Evolutionary conservation across 1,140 invertebrate species (phyloP).

Genomic region (Forficula auricularia): DNA sequence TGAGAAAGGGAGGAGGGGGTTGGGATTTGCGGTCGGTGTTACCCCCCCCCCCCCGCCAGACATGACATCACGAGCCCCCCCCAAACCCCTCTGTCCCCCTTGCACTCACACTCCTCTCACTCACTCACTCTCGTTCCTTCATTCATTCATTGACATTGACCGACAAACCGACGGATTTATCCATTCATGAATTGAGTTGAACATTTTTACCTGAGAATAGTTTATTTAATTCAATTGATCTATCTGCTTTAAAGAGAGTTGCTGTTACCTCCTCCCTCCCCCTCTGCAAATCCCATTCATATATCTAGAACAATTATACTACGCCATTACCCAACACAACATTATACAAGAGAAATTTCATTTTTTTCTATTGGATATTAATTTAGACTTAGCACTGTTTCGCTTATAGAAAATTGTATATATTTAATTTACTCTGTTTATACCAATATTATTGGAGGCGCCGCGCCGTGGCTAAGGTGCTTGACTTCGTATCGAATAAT

Average conservation of each 20-base stretch:
- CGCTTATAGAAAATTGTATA: no score
- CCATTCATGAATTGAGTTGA: background rate
- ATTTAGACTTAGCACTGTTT: no score
- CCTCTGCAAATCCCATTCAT: background rate
- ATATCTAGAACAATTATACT: no score
- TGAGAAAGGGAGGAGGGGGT: no score
- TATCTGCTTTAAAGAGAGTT: background rate
- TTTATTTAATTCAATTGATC: background rate
- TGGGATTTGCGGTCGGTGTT: no score
- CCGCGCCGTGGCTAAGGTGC: no score
- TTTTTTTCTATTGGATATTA: no score
- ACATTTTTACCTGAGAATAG: background rate
- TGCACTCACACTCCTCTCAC: background rate
- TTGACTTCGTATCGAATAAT: no score
- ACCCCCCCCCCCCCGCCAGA: background rate
- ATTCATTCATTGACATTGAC: background rate
- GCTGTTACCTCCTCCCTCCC: background rate
- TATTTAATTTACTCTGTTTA: no score
- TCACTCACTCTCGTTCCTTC: background rate
- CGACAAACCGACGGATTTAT: background rate
- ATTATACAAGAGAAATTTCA: no score
- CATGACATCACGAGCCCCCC: background rate
- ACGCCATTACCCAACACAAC: no score
- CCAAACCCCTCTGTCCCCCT: constrained; percentile 1
- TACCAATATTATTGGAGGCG: no score